Percentiles rank a stretch among this genome's conserved stretches.
These are phyloP conservation scores for Lindbergichthys nudifrons DNA, from an alignment of 2,797 vertebrate species.

Conservation along the genomic window DNA sequence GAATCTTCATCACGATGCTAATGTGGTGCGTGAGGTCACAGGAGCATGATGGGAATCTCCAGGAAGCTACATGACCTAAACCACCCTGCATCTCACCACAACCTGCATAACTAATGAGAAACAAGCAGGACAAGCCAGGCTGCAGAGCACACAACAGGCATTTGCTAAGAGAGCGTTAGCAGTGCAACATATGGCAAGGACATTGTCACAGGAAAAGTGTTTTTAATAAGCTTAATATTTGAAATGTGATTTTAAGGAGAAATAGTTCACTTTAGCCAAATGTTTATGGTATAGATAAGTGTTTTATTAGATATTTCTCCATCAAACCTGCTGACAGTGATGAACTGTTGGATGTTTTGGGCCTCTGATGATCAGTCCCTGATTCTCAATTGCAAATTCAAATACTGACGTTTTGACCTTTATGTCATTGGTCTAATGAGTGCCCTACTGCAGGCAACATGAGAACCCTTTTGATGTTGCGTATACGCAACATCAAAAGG, in stretches of 20 bases:
- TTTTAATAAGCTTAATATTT: neutral
- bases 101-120: slow-evolving; percentile 49
- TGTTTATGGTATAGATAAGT: neutral
- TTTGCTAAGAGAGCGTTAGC: neutral
- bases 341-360: neutral
- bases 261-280: neutral
- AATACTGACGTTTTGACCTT: too few species aligned
- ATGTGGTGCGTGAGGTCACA: slow-evolving; percentile 41
- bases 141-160: neutral
- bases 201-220: neutral
- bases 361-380: neutral
- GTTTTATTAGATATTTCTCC: too few species aligned
- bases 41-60: slow-evolving; percentile 34
- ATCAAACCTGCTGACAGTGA: neutral
- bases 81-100: neutral
- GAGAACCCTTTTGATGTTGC: too few species aligned
- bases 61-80: slow-evolving; percentile 50
- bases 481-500: slow-evolving; percentile 2
- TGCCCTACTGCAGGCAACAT: neutral
- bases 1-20: slow-evolving; percentile 24
- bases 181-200: neutral
- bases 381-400: neutral
- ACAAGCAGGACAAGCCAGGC: slow-evolving; percentile 9
- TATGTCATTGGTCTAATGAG: neutral
- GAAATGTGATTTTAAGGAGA: neutral